phyloP scores from a whole-genome alignment of 2,888 invertebrate species.

The Meiosimyza platycephala region DNA sequence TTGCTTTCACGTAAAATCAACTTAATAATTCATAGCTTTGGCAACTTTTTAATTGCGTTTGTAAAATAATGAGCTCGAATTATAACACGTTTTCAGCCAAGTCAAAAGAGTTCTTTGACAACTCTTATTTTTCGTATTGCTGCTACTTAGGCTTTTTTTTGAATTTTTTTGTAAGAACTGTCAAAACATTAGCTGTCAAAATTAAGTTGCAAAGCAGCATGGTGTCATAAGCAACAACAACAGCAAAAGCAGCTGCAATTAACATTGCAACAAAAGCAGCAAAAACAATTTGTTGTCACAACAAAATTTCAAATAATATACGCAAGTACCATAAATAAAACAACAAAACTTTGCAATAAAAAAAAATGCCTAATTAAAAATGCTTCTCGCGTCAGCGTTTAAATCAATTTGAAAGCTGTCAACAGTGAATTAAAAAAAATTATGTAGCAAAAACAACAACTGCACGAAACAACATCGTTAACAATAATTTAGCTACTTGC shows the following conservation, averaged over 20 bases:
- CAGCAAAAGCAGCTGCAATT: not conserved
- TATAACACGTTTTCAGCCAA: constrained; percentile 14
- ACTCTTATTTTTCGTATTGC: not conserved
- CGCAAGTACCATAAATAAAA: not conserved
- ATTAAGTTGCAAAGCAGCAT: constrained; percentile 22
- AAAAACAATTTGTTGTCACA: not conserved
- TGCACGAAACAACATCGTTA: too few species aligned
- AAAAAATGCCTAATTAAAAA: constrained; percentile 28
- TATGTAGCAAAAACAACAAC: not conserved
- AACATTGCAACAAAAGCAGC: not conserved
- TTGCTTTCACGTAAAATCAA: not conserved
- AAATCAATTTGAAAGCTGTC: constrained; percentile 33
- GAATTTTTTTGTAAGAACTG: not conserved
- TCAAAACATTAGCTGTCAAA: constrained; percentile 10
- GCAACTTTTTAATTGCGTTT: constrained; percentile 5
- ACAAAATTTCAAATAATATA: too few species aligned
- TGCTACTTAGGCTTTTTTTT: not conserved
- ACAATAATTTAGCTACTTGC: not conserved
- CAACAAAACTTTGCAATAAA: not conserved
- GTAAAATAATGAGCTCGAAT: constrained; percentile 24
- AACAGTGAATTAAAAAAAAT: constrained; percentile 2
- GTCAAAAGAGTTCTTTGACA: not conserved
- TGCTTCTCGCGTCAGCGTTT: constrained; percentile 27
- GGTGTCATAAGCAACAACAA: not conserved
- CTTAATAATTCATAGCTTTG: constrained; percentile 35